These are phyloP conservation scores for Ctenochaetus hawaiiensis DNA, from an alignment of 2,797 vertebrate genomes.

Conservation along the genomic window DNA sequence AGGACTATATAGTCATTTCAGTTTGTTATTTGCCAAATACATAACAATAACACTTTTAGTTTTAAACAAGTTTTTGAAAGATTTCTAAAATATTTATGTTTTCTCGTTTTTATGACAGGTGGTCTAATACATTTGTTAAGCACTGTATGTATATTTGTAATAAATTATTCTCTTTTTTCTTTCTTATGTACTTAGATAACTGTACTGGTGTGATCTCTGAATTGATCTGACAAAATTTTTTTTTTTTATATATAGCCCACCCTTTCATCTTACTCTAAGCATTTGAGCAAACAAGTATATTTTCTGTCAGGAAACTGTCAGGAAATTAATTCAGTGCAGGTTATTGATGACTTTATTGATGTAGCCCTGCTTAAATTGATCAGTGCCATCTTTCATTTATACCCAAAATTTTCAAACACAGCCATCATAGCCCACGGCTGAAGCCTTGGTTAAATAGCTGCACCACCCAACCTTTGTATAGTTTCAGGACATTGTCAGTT, in stretches of 20 bases:
- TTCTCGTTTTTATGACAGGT: too few species aligned
- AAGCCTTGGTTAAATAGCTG: background rate
- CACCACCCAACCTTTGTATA: background rate
- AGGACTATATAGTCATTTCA: too few species aligned
- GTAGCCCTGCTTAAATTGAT: background rate
- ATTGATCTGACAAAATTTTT: background rate
- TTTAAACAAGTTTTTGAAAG: too few species aligned
- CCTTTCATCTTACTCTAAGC: background rate
- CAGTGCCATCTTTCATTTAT: background rate
- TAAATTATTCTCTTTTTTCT: too few species aligned
- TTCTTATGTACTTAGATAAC: conserved; percentile 10
- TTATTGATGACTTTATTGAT: conserved; percentile 1
- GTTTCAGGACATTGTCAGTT: background rate
- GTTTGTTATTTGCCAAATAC: too few species aligned
- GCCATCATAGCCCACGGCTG: background rate
- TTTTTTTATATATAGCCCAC: background rate
- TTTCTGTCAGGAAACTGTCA: conserved; percentile 24
- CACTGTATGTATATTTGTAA: background rate
- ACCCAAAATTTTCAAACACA: conserved; percentile 1
- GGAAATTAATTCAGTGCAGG: conserved; percentile 1
- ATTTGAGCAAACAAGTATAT: background rate
- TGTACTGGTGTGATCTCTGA: conserved; percentile 9
- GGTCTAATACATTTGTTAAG: too few species aligned
- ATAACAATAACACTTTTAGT: too few species aligned
- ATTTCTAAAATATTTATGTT: too few species aligned